Evolutionary conservation across 2,797 vertebrate genomes (phyloP), one percentile per base, ranked within the genome.

Genomic region (Champsocephalus gunnari): DNA sequence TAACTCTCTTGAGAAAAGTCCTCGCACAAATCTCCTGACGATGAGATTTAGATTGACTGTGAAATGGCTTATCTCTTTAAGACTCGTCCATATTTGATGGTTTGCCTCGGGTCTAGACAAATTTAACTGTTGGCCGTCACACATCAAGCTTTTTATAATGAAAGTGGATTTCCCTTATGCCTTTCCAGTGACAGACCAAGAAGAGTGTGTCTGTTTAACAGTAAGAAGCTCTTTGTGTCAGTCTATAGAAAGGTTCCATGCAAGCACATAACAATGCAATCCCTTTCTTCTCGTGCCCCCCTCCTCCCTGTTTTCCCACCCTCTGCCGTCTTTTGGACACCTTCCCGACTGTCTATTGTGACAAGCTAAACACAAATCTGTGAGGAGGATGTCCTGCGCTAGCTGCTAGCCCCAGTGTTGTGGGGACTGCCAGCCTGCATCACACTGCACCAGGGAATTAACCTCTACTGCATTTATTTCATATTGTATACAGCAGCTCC

Each of bases 351-450:
- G 32, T 90, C 88, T 82, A 84, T 87, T 90, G 88, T 86, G 89
- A 92, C 83, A 79, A 92, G 82, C 87, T 62, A 73, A 87, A 83
- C 81, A 82, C 75, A 86, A 82, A 88, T 87, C 90, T 77, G 83
- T 24, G 79, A 85, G 77, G 76, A 87, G 80, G 78, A 88, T 75
- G 82, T 81, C 91, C 84, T 69, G 70, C 44, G 34, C 81, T 89
- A 57, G 83, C 87, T 76, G 79, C 81, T 84, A 66, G 85, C 86
- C 85, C 77, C 80, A 83, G 82, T 91, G 86, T 87, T 79, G 77
- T 76, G 75, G 72, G 79, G 79, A 61, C 83, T 87, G 87, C 85
- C 84, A 87, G 85, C 66, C 76, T 64, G 78, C 81, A 32, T 66
- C 80, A 87, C 84, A 66, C 73, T 56, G 62, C 83, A 75, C 73